These are phyloP conservation scores for Hylomyscus alleni DNA, from an alignment of 2,797 vertebrate species.

Conservation along the genomic window DNA sequence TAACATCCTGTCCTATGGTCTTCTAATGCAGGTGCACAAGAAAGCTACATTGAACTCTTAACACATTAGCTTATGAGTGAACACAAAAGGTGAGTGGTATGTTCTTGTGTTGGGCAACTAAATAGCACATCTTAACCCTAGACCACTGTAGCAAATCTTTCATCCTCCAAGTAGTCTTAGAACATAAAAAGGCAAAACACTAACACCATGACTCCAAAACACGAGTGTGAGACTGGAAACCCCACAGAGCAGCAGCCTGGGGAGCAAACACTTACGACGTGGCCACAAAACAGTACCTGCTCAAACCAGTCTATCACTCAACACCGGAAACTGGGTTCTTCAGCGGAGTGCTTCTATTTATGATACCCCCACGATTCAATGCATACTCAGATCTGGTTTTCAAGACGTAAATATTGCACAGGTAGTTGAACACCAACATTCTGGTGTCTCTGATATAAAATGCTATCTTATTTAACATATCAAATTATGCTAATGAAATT, in stretches of 20 bases:
- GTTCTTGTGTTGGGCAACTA: constrained; percentile 64
- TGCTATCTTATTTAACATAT: constrained; percentile 69
- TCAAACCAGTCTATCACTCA: constrained; percentile 61
- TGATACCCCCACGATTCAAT: constrained; percentile 68
- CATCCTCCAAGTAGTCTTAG: constrained; percentile 79
- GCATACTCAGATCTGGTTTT: constrained; percentile 69
- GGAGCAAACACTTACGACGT: constrained; percentile 78
- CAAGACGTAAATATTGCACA: constrained; percentile 85
- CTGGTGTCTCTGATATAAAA: constrained; percentile 79
- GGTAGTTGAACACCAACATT: constrained; percentile 79
- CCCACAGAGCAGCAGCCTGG: constrained; percentile 87
- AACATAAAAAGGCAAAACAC: constrained; percentile 81
- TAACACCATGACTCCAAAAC: constrained; percentile 72
- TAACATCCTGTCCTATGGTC: constrained; percentile 81
- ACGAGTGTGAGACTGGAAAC: constrained; percentile 75
- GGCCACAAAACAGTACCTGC: constrained; percentile 61
- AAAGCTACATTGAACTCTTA: constrained; percentile 78
- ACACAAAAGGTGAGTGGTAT: constrained; percentile 83
- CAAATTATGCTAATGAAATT: constrained; percentile 76
- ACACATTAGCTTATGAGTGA: constrained; percentile 88
- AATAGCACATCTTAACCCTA: constrained; percentile 65
- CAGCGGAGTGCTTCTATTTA: constrained; percentile 64
- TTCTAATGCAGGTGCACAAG: constrained; percentile 83
- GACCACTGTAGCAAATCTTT: constrained; percentile 75
- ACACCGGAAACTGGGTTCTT: constrained; percentile 79